phyloP scores from a whole-genome alignment of 2,888 invertebrate species.

The Bunonema sp. region DNA sequence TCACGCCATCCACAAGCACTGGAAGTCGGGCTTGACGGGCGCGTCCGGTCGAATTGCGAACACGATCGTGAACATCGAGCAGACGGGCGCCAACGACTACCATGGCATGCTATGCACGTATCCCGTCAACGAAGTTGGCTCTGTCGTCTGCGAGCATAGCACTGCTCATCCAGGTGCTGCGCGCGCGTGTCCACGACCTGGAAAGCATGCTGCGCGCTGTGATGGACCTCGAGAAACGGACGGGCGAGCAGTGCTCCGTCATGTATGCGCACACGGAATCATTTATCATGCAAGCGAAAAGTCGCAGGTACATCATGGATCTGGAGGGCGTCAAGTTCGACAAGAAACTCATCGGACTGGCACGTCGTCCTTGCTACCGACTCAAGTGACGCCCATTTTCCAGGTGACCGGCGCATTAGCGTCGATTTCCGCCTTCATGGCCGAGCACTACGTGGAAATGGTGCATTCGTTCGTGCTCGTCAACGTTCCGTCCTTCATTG shows the following conservation, averaged over 20 bases:
- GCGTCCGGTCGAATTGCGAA: conserved; percentile 21
- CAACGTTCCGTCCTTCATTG: conserved; percentile 35
- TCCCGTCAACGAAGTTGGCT: conserved; percentile 32
- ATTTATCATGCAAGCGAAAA: too few relatives aligned
- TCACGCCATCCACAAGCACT: conserved; percentile 24
- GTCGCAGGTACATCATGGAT: conserved; percentile 44
- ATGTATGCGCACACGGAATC: too few relatives aligned
- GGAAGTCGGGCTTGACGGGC: conserved; percentile 31
- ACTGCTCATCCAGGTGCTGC: too few relatives aligned
- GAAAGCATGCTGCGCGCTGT: conserved; percentile 34
- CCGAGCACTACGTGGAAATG: conserved; percentile 31
- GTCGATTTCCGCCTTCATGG: conserved; percentile 38
- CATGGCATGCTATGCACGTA: conserved; percentile 35
- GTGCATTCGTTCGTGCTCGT: conserved; percentile 37
- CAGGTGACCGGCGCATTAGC: conserved; percentile 22
- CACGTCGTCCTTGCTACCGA: conserved; percentile 7
- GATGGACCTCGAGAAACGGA: conserved; percentile 31
- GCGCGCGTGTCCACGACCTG: conserved; percentile 32
- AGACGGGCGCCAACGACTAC: conserved; percentile 33
- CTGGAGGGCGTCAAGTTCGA: conserved; percentile 32
- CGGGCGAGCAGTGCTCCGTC: conserved; percentile 30
- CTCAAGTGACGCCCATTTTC: neutral
- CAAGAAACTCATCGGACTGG: conserved; percentile 17
- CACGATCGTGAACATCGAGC: conserved; percentile 37
- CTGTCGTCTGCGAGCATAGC: too few relatives aligned